Percentiles rank a stretch among this genome's conserved stretches.
These are phyloP conservation scores for Calephelis nemesis DNA, from an alignment of 1,140 invertebrate genomes.

Conservation along the genomic window DNA sequence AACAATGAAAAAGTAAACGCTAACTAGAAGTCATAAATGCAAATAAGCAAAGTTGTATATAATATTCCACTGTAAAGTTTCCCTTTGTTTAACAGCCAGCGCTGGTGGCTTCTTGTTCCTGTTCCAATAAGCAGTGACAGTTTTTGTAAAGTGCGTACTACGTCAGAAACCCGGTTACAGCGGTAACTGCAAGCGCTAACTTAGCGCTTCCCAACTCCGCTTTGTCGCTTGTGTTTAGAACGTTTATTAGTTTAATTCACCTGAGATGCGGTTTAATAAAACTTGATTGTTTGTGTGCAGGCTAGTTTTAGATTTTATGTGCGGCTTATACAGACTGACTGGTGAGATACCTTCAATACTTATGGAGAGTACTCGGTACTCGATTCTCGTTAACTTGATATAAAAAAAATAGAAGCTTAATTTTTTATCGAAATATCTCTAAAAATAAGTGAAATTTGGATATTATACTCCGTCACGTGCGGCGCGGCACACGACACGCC, in stretches of 20 bases:
- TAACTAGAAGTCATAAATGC: constrained; percentile 31
- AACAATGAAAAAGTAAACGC: constrained; percentile 8
- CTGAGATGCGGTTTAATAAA: background rate
- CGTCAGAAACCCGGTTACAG: constrained; percentile 3
- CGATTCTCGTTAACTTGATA: too few species aligned
- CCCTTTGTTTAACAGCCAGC: constrained; percentile 31
- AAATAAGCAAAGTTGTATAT: constrained; percentile 35
- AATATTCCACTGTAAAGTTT: constrained; percentile 28
- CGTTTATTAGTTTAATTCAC: constrained; percentile 9
- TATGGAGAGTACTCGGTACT: too few species aligned
- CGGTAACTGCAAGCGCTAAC: constrained; percentile 7
- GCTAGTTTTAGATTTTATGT: too few species aligned
- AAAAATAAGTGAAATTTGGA: too few species aligned
- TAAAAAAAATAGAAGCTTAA: too few species aligned
- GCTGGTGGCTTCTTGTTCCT: background rate
- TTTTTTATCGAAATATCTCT: too few species aligned
- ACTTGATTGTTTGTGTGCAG: background rate
- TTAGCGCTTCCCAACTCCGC: background rate
- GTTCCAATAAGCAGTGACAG: constrained; percentile 11
- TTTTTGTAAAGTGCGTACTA: constrained; percentile 5
- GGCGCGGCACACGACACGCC: too few species aligned
- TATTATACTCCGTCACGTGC: too few species aligned
- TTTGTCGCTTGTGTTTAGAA: constrained; percentile 4
- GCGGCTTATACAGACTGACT: too few species aligned
- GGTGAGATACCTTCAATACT: too few species aligned